Evolutionary conservation across 2,797 vertebrate species (phyloP).

Genomic region (Cottoperca gobio): DNA sequence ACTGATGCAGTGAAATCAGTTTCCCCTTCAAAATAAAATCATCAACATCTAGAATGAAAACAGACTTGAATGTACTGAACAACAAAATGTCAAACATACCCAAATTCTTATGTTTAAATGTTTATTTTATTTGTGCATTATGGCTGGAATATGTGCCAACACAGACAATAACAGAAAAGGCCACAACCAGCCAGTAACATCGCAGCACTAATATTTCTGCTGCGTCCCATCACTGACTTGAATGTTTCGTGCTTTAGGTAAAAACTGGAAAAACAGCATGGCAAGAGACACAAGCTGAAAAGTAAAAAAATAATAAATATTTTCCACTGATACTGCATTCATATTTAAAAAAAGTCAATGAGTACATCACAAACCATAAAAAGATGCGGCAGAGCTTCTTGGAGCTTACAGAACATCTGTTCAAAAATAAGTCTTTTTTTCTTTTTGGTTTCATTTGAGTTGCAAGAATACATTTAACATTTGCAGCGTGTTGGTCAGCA

Average conservation of each 20-base stretch:
- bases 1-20: background rate
- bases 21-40: constrained; percentile 7
- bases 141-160: constrained; percentile 65
- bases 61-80: background rate
- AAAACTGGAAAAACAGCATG: constrained; percentile 12
- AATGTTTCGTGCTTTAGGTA: constrained; percentile 30
- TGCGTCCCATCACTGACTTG: constrained; percentile 36
- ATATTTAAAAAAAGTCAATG: constrained; percentile 30
- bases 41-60: background rate
- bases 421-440: background rate
- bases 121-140: constrained; percentile 54
- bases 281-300: constrained; percentile 16
- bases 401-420: constrained; percentile 10
- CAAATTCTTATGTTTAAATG: constrained; percentile 39
- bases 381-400: background rate
- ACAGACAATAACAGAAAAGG: constrained; percentile 53
- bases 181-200: constrained; percentile 37
- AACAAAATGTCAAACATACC: constrained; percentile 11
- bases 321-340: constrained; percentile 6
- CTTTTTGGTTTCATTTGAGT: constrained; percentile 34
- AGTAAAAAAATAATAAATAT: constrained; percentile 43
- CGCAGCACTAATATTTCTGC: constrained; percentile 40
- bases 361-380: constrained; percentile 9
- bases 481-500: background rate
- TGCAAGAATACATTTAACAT: constrained; percentile 7